phyloP scores from a whole-genome alignment of 2,888 invertebrate genomes.

The Tetragonula carbonaria region DNA sequence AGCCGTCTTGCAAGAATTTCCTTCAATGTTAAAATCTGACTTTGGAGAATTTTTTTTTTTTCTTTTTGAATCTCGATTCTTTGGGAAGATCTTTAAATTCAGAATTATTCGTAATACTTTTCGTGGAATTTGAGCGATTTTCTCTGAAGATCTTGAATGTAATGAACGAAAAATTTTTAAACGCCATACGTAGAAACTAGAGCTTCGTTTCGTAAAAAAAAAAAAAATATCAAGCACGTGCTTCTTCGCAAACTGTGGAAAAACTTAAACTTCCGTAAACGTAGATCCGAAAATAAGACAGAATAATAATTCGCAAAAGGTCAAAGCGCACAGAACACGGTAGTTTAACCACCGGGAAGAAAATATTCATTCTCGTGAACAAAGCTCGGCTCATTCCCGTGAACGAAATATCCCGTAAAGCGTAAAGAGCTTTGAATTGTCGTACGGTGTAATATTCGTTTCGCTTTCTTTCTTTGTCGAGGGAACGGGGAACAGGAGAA shows the following conservation, averaged over 20 bases:
- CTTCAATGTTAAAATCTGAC: not conserved
- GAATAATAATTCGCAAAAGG: not conserved
- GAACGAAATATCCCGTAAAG: not conserved
- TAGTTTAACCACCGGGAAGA: too few relatives aligned
- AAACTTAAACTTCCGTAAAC: too few relatives aligned
- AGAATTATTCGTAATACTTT: too few relatives aligned
- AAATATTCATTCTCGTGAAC: not conserved
- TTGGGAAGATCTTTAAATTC: not conserved
- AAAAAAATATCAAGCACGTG: not conserved
- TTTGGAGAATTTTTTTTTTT: not conserved
- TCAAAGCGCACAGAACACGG: not conserved
- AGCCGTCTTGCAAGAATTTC: not conserved
- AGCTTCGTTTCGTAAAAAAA: not conserved
- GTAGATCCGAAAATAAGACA: not conserved
- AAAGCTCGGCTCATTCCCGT: not conserved
- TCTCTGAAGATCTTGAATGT: too few relatives aligned
- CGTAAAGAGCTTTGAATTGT: not conserved
- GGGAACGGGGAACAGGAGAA: not conserved
- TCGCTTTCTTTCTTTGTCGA: not conserved
- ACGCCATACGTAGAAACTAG: too few relatives aligned
- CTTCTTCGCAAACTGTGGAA: not conserved
- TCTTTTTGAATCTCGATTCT: too few relatives aligned
- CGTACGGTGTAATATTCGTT: not conserved
- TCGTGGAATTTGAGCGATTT: too few relatives aligned
- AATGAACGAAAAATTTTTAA: too few relatives aligned